Evolutionary conservation across 2,113 vertebrate genomes (phyloP), one percentile per base, ranked within the genome.

Genomic region (Condylura cristata): DNA sequence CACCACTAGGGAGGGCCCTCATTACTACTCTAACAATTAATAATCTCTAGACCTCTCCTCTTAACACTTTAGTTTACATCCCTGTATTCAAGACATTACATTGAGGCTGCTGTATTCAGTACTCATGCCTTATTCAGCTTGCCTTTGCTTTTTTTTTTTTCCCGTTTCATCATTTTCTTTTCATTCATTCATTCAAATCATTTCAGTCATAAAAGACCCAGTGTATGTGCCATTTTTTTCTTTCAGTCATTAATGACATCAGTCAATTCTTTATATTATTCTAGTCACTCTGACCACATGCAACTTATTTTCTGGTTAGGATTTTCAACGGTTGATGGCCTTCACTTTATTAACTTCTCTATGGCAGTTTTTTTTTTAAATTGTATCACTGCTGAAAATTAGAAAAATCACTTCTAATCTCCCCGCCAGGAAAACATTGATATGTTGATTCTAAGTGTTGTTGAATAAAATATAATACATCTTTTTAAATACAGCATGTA

Each of bases 341-440:
- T 61, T 85, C 78, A 93, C 78, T 74, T 22, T 44, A 41, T 8
- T 89, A 70, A 41, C 6, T 79, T 61, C 39, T 56, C 74, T 70
- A 34, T 44, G 81, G 51, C 3, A 22, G 8, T 82, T 44, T 28
- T 82, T 44, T 28, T 37, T 24, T 20, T 48, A 76, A 65, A 30
- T 44, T 70, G 22, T 16, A 61, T 68, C 9, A 28, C n/a, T 79
- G 37, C 81, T 83, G 37, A 71, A 81, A 66, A 60, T 61, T 71
- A 65, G 51, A 48, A 78, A 93, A 93, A 26, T 87, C 46, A 78
- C 76, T 90, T 93, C 20, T 88, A 88, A 37, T 63, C 39, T 66
- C 10, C 1, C 18, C 41, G 65, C 5, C 13, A 48, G 39, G 30
- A n/a, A 95, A 93, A 81, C 63, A 18, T 48, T 90, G 39, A 79